Evolutionary conservation across 2,888 invertebrate genomes (phyloP).

Genomic region (Drosophila glabriapex): DNA sequence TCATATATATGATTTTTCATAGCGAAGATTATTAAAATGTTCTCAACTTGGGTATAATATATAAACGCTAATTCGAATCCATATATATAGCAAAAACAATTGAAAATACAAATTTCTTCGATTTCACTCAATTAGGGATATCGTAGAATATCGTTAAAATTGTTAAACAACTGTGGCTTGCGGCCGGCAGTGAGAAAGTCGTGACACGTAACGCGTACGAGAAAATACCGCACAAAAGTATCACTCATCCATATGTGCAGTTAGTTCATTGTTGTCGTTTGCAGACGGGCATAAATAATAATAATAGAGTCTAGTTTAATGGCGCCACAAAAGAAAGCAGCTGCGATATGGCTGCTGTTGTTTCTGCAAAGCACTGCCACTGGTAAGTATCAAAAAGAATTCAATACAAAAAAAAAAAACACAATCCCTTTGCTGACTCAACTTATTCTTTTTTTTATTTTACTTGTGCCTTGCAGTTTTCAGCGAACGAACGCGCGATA

Average conservation of each 20-base stretch:
- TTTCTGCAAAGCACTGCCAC: constrained; percentile 37
- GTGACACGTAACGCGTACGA: constrained; percentile 24
- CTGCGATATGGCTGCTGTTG: constrained; percentile 62
- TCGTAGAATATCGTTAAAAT: neutral
- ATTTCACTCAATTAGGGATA: neutral
- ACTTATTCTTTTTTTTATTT: constrained; percentile 8
- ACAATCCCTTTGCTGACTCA: constrained; percentile 48
- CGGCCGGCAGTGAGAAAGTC: neutral
- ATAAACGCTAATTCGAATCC: neutral
- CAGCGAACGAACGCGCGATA: constrained; percentile 88
- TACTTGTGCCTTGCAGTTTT: constrained; percentile 50
- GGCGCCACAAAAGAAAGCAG: constrained; percentile 48
- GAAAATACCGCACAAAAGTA: neutral
- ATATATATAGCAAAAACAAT: neutral
- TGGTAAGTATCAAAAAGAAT: constrained; percentile 47
- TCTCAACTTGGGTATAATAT: neutral
- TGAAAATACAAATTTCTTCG: neutral
- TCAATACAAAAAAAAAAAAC: neutral
- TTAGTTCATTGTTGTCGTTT: constrained; percentile 26
- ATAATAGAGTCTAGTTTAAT: constrained; percentile 39
- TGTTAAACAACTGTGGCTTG: neutral
- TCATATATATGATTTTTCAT: neutral
- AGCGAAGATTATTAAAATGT: neutral
- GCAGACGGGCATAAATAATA: constrained; percentile 3
- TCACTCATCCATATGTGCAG: constrained; percentile 1